Evolutionary conservation across 2,797 vertebrate genomes (phyloP), one percentile per base, ranked within the genome.

Genomic region (Prunella strophiata): DNA sequence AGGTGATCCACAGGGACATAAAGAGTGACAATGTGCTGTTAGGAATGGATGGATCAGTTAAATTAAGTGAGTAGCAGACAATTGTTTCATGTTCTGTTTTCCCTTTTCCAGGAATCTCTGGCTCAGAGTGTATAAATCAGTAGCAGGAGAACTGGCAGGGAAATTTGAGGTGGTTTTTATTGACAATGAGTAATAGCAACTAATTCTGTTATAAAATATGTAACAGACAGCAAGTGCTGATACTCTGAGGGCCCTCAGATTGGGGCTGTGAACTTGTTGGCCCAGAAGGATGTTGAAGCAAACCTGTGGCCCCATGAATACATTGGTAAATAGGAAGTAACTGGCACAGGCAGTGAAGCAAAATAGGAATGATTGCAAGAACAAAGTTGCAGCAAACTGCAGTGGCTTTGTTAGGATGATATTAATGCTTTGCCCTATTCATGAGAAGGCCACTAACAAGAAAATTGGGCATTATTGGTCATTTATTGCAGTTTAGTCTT

Each of bases 1-100:
- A 99, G 96, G 99, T 99, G 95, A 99, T 99, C 94, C 99, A 99
- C 98, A 98, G 99, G 98, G 99, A 99, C 98, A 99, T 99, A 94
- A 99, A 99, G 97, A 99, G 99, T 96, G 99, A 99, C 97, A 99
- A 99, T 2, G 99, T 99, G 79, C 98, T 99, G 68, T 98, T 99
- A 52, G 99, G 99, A 95, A 99, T 99, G 99, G 99, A 99, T 80
- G 99, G 99, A 93, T 99, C 99, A 3, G 99, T 99, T 93, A 99
- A 99, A 97, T 98, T 99, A 38, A 99, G 99, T 99, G 97, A 98
- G 99, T 99, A 89, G 77, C 57, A 66, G 68, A 10, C 13, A 30
- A 11, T 73, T 85, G 20, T 73, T 94, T 73, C 27, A 62, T 43
- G 11, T 55, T 80, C 70, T 92, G 11, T 42, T 36, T 71, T 88